Percentiles rank a stretch among this genome's conserved stretches.
Evolutionary conservation across 2,113 vertebrate species (phyloP).

Genomic region (Neolamprologus sp.): DNA sequence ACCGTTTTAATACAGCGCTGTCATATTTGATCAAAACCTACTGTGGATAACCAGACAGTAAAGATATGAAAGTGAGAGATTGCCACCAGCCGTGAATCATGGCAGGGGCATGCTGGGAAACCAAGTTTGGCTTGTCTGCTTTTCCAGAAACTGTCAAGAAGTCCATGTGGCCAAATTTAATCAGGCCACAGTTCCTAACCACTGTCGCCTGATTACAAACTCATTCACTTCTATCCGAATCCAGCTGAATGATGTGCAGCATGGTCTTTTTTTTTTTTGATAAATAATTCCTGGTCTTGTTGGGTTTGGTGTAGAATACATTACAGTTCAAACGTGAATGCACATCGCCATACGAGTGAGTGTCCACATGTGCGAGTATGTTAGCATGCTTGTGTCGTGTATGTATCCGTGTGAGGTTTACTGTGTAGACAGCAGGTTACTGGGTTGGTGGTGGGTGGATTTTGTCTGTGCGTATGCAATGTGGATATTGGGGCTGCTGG

Average conservation of each 20-base stretch:
- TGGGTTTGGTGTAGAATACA: background rate
- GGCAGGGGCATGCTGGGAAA: slow-evolving; percentile 16
- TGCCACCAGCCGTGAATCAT: background rate
- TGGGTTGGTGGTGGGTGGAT: background rate
- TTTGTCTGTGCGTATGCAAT: background rate
- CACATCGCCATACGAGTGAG: background rate
- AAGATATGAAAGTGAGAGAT: background rate
- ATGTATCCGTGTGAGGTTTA: background rate
- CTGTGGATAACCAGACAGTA: background rate
- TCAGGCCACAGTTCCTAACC: background rate
- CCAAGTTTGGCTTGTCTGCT: background rate
- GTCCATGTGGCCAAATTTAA: background rate
- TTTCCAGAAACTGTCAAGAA: background rate
- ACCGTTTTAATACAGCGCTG: background rate
- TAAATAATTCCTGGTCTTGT: slow-evolving; percentile 28
- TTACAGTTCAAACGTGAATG: slow-evolving; percentile 20
- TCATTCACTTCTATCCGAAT: background rate
- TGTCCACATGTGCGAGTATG: slow-evolving; percentile 29
- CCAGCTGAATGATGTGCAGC: slow-evolving; percentile 1
- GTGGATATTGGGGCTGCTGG: background rate
- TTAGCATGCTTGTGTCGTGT: slow-evolving; percentile 38
- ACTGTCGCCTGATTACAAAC: background rate
- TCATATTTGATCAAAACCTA: background rate
- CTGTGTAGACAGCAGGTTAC: slow-evolving; percentile 1
- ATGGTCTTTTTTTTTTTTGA: background rate